Base-by-base conservation (phyloP, 2,797 vertebrate genomes). In the Phataginus tricuspis region DNA sequence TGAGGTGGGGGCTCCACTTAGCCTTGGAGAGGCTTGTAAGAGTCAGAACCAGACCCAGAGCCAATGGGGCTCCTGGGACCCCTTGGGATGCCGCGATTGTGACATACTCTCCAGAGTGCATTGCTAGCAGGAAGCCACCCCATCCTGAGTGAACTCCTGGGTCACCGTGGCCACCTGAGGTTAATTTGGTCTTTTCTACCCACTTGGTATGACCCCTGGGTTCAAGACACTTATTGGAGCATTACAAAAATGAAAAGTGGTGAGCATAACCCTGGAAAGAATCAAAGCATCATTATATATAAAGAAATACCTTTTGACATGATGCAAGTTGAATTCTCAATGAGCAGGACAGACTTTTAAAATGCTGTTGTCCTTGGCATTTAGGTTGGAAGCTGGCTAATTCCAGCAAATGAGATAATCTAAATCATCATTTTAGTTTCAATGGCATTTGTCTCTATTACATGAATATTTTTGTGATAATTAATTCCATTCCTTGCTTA, bases 401-500 rank as follows among this genome's bases (percentile, higher is more conserved):
- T 49, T 84, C 63, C 80, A 77, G 66, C 8, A 49, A 23, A 31
- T 69, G 21, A 21, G n/a, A 45, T 72, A 42, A n/a, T 75, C 64
- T 87, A 83, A 80, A 74, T 90, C 37, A 42, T 79, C 29, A 31
- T 53, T 95, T 94, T 42, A 64, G 66, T 78, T 61, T 74, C 63
- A 69, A 23, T 91, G 93, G 90, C 37, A 93, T 79, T 92, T 96
- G 74, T 94, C 78, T 96, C 63, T 37, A 25, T 83, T 89, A 83
- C 69, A 57, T 84, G 45, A 97, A 72, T 77, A 61, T 72, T 78
- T 95, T 82, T 64, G 64, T 94, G 86, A 93, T 91, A 97, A 97
- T 97, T 96, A 97, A 97, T 97, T 97, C 31, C 63, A 91, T n/a
- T 88, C 37, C 74, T 94, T 93, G 94, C 75, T 39, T 23, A 82